Evolutionary conservation across 2,113 vertebrate species (phyloP).

Genomic region (Furnarius figulus): DNA sequence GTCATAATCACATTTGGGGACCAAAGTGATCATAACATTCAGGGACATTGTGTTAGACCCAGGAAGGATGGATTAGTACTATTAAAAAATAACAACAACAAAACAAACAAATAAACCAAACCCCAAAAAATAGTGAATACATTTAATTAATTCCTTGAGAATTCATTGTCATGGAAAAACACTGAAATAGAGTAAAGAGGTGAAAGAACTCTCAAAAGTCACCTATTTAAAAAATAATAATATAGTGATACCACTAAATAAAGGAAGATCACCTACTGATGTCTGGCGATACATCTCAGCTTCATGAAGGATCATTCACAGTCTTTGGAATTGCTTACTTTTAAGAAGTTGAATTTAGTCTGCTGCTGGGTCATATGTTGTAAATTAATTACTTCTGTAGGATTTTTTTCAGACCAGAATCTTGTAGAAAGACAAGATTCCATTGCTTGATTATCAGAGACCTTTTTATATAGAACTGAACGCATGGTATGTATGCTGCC

Average conservation of each 20-base stretch:
- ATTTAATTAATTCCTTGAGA: not conserved
- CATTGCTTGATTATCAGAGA: not conserved
- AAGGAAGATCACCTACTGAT: not conserved
- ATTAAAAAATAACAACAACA: not conserved
- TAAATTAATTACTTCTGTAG: not conserved
- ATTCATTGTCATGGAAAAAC: not conserved
- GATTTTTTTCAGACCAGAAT: not conserved
- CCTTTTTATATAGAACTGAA: not conserved
- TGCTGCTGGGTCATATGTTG: not conserved
- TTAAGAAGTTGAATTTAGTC: not conserved
- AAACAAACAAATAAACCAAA: not conserved
- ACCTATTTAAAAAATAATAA: not conserved
- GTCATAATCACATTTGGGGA: not conserved
- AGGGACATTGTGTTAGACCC: not conserved
- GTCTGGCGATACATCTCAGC: not conserved
- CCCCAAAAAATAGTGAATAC: accelerated
- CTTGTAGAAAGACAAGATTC: not conserved
- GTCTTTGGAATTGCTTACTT: not conserved
- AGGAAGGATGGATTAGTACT: not conserved
- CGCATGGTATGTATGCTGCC: not conserved
- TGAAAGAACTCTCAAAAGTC: not conserved
- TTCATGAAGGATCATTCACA: not conserved
- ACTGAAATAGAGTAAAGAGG: not conserved
- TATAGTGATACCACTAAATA: not conserved
- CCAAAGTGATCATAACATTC: not conserved